These are phyloP conservation scores for Micropterix aruncella DNA, from an alignment of 2,888 invertebrate genomes.

Conservation along the genomic window DNA sequence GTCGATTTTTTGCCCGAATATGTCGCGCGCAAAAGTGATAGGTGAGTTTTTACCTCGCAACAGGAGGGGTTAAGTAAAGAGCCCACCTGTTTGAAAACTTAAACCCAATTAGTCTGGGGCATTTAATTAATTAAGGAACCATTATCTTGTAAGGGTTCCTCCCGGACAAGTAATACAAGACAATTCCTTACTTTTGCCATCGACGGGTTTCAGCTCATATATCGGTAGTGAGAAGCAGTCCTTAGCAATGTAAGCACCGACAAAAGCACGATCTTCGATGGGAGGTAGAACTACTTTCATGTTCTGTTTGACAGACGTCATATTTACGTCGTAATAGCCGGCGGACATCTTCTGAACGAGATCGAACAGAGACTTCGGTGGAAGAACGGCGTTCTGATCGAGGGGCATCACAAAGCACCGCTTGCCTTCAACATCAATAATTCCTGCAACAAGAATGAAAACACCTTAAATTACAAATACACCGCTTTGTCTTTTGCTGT, in stretches of 20 bases:
- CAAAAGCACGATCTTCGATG: constrained; percentile 42
- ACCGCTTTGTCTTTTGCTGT: no score
- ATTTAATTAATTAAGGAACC: no score
- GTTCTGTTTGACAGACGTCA: constrained; percentile 57
- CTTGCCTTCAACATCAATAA: constrained; percentile 56
- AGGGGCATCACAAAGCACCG: constrained; percentile 88
- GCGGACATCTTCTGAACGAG: constrained; percentile 65
- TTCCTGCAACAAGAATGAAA: no score
- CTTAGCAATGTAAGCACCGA: constrained; percentile 55
- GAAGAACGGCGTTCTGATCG: constrained; percentile 60
- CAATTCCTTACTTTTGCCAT: constrained; percentile 43
- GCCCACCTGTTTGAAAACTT: no score
- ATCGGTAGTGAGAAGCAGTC: constrained; percentile 58
- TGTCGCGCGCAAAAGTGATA: no score
- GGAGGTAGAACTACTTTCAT: constrained; percentile 64
- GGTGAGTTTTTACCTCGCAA: no score
- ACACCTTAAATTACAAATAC: no score
- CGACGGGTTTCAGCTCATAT: constrained; percentile 58
- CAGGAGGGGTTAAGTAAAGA: no score
- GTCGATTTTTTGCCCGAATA: no score
- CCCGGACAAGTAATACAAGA: not conserved
- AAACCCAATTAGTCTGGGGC: no score
- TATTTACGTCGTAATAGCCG: constrained; percentile 71
- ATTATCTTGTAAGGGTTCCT: no score
- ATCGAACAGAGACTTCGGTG: constrained; percentile 69